These are phyloP conservation scores for Ciconia boyciana DNA, from an alignment of 2,113 vertebrate genomes.

Conservation along the genomic window DNA sequence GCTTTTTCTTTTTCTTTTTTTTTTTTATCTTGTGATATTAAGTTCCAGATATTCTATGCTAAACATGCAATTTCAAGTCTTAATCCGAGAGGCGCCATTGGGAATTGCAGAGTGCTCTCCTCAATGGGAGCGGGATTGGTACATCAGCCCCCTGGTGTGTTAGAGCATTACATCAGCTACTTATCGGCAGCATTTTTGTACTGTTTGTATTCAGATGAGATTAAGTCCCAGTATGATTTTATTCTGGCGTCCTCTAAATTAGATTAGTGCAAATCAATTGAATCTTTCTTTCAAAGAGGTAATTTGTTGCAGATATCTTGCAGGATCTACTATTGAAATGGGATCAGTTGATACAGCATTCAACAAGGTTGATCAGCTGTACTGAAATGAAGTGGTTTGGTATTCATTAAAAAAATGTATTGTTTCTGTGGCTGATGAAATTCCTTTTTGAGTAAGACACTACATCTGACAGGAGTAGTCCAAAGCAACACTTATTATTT, in stretches of 20 bases:
- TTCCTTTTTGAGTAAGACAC: neutral
- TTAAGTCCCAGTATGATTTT: constrained; percentile 43
- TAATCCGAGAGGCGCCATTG: neutral
- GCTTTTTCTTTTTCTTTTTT: neutral
- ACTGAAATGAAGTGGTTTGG: neutral
- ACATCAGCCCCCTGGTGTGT: neutral
- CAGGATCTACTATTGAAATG: neutral
- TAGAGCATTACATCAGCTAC: constrained; percentile 18
- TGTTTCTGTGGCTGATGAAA: neutral
- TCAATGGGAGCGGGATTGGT: neutral
- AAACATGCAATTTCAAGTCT: constrained; percentile 45
- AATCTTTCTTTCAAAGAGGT: constrained; percentile 1
- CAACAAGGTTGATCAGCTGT: neutral
- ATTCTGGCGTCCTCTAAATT: constrained; percentile 26
- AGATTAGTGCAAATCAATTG: constrained; percentile 22
- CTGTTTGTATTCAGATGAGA: constrained; percentile 57
- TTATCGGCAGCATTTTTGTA: constrained; percentile 46
- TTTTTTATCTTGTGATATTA: neutral
- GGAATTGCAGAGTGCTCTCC: constrained; percentile 1
- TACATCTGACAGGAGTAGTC: neutral
- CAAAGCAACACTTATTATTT: constrained; percentile 9
- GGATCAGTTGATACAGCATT: constrained; percentile 14
- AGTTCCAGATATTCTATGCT: neutral
- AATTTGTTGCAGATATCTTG: constrained; percentile 23
- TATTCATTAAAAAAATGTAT: neutral